These are phyloP conservation scores for Erebia aethiops DNA, from an alignment of 2,888 invertebrate genomes.

Conservation along the genomic window DNA sequence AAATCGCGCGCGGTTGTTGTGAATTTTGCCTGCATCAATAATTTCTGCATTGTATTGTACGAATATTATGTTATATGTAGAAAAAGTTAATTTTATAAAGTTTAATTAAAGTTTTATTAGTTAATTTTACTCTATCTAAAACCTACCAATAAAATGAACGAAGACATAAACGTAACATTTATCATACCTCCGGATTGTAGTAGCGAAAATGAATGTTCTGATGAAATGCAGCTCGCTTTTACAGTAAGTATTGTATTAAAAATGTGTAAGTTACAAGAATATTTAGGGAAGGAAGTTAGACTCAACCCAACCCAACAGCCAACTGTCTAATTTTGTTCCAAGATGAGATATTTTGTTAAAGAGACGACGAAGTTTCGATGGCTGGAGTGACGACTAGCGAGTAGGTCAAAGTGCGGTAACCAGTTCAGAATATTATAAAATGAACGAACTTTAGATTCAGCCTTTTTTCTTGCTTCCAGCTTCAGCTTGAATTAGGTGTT, in stretches of 20 bases:
- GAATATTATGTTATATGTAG: neutral
- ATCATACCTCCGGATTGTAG: conserved; percentile 77
- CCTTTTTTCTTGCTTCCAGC: no score
- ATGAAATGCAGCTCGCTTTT: conserved; percentile 84
- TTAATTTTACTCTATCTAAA: neutral
- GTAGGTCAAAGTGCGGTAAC: no score
- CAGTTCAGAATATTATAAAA: no score
- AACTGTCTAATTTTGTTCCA: no score
- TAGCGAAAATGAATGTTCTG: conserved; percentile 79
- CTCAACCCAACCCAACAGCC: neutral
- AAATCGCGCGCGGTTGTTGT: neutral
- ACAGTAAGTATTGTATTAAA: conserved; percentile 67
- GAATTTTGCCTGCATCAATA: neutral
- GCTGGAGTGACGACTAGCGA: no score
- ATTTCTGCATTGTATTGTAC: neutral
- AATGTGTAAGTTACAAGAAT: neutral
- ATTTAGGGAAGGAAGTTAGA: neutral
- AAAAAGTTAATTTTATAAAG: neutral
- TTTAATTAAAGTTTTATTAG: neutral
- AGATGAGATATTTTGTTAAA: no score
- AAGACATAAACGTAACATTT: conserved; percentile 76
- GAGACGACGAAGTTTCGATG: no score
- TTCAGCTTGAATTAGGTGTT: no score
- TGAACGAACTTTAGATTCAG: no score
- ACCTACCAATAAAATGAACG: conserved; percentile 54